Percentiles rank a stretch among this genome's conserved stretches.
Conservation (phyloP, 2,888 invertebrate species). For the Oeneis ivallda region DNA sequence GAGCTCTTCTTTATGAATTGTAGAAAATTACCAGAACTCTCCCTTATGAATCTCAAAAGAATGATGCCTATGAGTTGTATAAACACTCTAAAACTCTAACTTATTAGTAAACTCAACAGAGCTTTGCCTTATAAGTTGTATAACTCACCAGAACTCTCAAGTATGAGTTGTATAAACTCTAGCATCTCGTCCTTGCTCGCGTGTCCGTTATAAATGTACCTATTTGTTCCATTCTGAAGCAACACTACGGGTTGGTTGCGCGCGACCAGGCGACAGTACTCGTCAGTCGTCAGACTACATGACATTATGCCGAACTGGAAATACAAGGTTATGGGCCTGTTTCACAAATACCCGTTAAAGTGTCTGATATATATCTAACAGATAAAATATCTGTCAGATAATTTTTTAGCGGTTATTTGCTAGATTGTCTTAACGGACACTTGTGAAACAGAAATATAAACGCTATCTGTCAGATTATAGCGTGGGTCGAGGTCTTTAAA, state of each 20-base stretch:
- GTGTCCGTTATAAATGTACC: constrained; percentile 51
- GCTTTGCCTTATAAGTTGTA: constrained; percentile 50
- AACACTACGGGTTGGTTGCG: constrained; percentile 50
- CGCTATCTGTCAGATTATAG: too few species aligned
- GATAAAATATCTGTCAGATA: too few species aligned
- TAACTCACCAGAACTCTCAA: constrained; percentile 46
- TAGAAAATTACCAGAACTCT: constrained; percentile 43
- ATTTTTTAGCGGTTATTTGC: too few species aligned
- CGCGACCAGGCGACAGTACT: constrained; percentile 54
- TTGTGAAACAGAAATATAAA: too few species aligned
- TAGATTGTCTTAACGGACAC: too few species aligned
- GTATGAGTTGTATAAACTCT: constrained; percentile 58
- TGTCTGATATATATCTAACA: too few species aligned
- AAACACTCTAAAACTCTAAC: not conserved
- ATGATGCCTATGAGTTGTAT: constrained; percentile 45
- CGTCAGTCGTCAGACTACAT: constrained; percentile 53
- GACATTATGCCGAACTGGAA: constrained; percentile 66
- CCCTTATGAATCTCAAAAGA: constrained; percentile 43
- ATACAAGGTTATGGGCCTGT: too few species aligned
- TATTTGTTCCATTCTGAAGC: constrained; percentile 51
- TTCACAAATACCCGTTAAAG: too few species aligned
- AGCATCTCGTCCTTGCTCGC: constrained; percentile 50
- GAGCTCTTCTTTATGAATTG: not conserved
- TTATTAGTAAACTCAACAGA: constrained; percentile 26
- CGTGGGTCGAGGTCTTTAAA: too few species aligned